Evolutionary conservation across 2,113 vertebrate genomes (phyloP).

Genomic region (Campylorhamphus procurvoides): DNA sequence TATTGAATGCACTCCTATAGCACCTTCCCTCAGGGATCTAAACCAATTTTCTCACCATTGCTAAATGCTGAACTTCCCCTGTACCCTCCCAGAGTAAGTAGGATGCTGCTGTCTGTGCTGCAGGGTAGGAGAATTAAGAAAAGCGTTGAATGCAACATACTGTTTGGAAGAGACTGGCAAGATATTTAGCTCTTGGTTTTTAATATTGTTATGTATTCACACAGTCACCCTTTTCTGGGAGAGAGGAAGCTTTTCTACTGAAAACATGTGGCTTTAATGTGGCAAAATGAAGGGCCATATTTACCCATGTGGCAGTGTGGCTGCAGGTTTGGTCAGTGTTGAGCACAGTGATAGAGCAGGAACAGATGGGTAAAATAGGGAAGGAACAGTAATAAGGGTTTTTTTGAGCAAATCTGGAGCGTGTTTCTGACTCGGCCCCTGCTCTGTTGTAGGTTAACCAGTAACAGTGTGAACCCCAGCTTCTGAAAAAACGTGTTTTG

Average conservation of each 20-base stretch:
- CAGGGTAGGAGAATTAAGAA: neutral
- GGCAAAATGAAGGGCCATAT: neutral
- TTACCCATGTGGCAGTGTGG: accelerated
- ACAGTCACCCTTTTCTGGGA: neutral
- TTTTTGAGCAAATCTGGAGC: neutral
- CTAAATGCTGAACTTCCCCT: constrained; percentile 28
- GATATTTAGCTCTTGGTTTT: neutral
- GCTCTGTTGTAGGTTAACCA: neutral
- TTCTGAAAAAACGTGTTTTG: neutral
- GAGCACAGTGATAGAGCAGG: neutral
- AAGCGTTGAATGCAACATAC: neutral
- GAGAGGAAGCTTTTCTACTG: neutral
- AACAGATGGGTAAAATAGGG: neutral
- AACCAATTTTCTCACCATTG: constrained; percentile 31
- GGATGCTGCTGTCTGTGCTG: neutral
- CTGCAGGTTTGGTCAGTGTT: neutral
- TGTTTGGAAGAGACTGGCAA: neutral
- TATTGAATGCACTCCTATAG: neutral
- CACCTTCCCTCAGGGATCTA: constrained; percentile 19
- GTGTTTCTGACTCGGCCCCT: neutral
- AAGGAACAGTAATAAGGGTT: neutral
- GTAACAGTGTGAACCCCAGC: neutral
- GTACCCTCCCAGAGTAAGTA: neutral
- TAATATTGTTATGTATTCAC: neutral
- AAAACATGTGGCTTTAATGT: neutral